phyloP scores from a whole-genome alignment of 2,113 vertebrate species.

The Aleadryas rufinucha region DNA sequence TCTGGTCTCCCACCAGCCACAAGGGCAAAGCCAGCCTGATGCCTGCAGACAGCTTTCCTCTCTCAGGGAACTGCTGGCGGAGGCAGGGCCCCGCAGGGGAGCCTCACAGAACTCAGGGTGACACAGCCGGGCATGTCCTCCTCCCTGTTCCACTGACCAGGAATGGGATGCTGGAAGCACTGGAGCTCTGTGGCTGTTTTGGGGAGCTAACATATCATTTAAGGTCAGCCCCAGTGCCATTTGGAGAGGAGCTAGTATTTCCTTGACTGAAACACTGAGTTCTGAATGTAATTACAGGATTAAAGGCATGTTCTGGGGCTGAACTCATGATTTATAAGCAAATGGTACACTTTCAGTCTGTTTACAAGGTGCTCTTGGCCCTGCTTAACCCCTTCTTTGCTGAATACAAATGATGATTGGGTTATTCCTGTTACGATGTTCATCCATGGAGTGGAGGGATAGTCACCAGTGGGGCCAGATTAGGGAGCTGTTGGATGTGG shows the following conservation, averaged over 20 bases:
- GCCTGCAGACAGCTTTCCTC: not conserved
- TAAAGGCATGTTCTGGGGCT: constrained; percentile 65
- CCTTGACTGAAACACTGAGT: constrained; percentile 70
- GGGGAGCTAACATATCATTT: constrained; percentile 71
- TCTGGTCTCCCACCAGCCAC: not conserved
- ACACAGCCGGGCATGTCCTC: accelerated
- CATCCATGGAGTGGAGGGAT: not conserved
- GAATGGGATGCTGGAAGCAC: not conserved
- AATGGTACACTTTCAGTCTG: constrained; percentile 66
- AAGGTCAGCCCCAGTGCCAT: constrained; percentile 56
- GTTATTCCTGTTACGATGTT: not conserved
- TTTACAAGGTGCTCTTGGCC: constrained; percentile 40
- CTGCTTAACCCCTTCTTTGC: constrained; percentile 25
- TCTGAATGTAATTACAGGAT: constrained; percentile 74
- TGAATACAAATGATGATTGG: not conserved
- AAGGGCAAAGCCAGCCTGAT: not conserved
- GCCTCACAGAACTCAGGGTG: not conserved
- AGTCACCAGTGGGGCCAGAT: not conserved
- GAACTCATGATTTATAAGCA: constrained; percentile 65
- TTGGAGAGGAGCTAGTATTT: constrained; percentile 74
- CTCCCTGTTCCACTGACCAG: not conserved
- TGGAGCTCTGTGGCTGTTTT: not conserved
- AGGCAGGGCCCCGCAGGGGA: not conserved
- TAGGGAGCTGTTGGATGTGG: not conserved
- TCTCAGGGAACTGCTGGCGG: not conserved